A percentile compares a stretch with the other conserved stretches of the same genome.
phyloP scores from a whole-genome alignment of 2,888 invertebrate genomes.

The Notodonta ziczac region DNA sequence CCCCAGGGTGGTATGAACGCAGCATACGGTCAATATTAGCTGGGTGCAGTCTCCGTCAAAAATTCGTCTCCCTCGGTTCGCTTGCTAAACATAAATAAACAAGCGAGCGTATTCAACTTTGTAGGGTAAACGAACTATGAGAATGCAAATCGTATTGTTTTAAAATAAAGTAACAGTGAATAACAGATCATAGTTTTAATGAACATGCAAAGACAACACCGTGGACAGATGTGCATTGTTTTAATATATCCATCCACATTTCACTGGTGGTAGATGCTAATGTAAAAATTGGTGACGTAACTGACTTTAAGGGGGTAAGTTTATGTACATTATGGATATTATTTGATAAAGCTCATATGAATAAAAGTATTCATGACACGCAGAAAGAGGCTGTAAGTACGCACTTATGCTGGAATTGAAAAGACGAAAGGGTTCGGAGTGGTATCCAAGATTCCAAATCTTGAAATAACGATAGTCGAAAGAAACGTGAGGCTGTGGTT shows the following conservation, averaged over 20 bases:
- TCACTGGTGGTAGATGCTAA: too few species aligned
- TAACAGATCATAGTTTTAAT: too few species aligned
- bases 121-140: background rate
- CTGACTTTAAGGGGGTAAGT: background rate
- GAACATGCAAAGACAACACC: too few species aligned
- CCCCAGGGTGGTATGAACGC: background rate
- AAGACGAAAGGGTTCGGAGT: background rate
- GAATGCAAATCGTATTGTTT: background rate
- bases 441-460: background rate
- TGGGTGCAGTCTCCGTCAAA: slow-evolving; percentile 1
- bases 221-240: too few species aligned
- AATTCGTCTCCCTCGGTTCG: background rate
- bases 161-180: background rate
- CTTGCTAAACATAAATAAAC: slow-evolving; percentile 6
- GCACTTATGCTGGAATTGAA: slow-evolving; percentile 3
- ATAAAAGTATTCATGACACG: slow-evolving; percentile 3
- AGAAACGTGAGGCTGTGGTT: background rate
- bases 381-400: background rate
- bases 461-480: slow-evolving; percentile 2
- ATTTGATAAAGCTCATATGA: background rate
- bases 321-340: background rate
- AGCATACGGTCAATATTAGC: background rate
- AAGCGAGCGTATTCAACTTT: background rate
- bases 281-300: too few species aligned
- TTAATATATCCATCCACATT: too few species aligned